Percentiles rank a stretch among this genome's conserved stretches.
These are phyloP conservation scores for Rhinopomastus cyanomelas DNA, from an alignment of 2,113 vertebrate genomes.

Conservation along the genomic window DNA sequence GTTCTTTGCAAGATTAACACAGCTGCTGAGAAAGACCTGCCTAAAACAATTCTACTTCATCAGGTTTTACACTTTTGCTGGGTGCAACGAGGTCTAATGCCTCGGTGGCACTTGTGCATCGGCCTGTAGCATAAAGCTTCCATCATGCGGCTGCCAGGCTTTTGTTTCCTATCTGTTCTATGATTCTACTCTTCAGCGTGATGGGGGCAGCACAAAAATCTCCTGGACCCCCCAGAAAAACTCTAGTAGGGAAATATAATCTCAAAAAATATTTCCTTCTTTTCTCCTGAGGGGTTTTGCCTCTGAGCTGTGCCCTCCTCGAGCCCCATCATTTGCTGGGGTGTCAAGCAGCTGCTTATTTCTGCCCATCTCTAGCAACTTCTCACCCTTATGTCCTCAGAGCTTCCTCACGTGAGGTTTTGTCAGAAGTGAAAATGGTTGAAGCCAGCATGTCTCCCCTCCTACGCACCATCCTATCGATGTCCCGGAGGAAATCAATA, in stretches of 20 bases:
- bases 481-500: constrained; percentile 4
- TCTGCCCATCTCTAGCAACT: background rate
- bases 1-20: background rate
- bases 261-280: background rate
- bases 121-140: background rate
- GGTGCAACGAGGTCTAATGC: background rate
- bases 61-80: background rate
- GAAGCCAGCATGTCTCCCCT: constrained; percentile 17
- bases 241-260: background rate
- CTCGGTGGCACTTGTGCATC: background rate
- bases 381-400: background rate
- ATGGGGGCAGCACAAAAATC: background rate
- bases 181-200: background rate
- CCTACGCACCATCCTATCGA: background rate
- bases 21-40: background rate
- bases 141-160: background rate
- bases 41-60: background rate
- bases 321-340: background rate
- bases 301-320: background rate
- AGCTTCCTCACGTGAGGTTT: background rate
- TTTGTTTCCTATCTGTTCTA: background rate
- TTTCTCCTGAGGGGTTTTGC: background rate
- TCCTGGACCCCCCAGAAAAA: background rate
- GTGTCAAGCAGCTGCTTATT: background rate
- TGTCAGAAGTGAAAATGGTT: constrained; percentile 1